These are phyloP conservation scores for Fopius arisanus DNA, from an alignment of 1,140 invertebrate species.

Conservation along the genomic window DNA sequence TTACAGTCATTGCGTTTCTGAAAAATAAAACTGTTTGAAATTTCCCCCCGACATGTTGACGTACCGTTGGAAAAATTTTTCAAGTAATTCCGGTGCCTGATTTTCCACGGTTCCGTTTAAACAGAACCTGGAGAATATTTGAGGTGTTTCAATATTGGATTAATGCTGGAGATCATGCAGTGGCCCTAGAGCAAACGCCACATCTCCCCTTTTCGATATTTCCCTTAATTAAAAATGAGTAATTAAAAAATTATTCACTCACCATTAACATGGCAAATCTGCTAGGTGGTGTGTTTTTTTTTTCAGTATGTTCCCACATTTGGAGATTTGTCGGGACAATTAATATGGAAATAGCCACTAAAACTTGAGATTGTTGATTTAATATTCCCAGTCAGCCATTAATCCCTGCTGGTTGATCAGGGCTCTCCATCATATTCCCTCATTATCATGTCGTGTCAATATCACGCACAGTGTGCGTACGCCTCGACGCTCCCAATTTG, in stretches of 20 bases:
- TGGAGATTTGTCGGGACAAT: too few species aligned
- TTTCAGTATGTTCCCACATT: too few species aligned
- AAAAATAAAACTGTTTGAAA: too few species aligned
- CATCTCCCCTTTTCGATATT: background rate
- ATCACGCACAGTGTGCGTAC: constrained; percentile 13
- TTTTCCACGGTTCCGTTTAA: background rate
- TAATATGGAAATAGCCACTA: background rate
- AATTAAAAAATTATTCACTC: too few species aligned
- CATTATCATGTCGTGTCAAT: constrained; percentile 16
- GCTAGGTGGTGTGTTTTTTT: too few species aligned
- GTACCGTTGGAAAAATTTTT: background rate
- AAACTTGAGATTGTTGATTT: background rate
- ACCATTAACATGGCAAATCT: too few species aligned
- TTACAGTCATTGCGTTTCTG: too few species aligned
- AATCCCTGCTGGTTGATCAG: background rate
- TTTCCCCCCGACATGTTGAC: background rate
- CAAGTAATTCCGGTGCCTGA: background rate
- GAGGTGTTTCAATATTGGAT: background rate
- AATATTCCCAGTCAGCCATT: background rate
- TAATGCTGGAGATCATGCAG: background rate
- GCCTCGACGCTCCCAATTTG: constrained; percentile 11
- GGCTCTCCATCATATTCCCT: constrained; percentile 10
- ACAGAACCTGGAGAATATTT: background rate
- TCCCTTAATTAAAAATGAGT: background rate
- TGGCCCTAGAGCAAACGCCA: background rate